Base-by-base conservation (phyloP, 1,140 invertebrate species). In the Drosophila baimaii region DNA sequence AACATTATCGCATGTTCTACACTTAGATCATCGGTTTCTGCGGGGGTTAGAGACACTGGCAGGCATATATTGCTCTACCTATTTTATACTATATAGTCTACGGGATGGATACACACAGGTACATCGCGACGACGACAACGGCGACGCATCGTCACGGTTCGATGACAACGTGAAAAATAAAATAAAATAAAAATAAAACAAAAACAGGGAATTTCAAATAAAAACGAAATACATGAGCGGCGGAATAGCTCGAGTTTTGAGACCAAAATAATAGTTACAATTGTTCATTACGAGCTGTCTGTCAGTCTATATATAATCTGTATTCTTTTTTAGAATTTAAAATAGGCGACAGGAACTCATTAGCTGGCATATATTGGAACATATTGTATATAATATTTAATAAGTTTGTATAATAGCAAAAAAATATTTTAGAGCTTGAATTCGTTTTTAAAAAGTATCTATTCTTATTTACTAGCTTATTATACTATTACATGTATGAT, bases 1-100 rank as follows among this genome's bases (percentile, higher is more conserved):
- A 83, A 83, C 65, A 88, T 88, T 88, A 88, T 88, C 84, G 84
- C 83, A 89, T 88, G 80, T 88, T 88, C 76, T 80, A 88, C 72
- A 88, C 84, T 89, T 88, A 88, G 84, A 88, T 89, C 83, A 89
- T 83, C 80, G 61, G 55, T 47, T 58, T 63, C 64, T 70, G 70
- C 80, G 84, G 83, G 84, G 83, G 79, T 80, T 83, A 71, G 46
- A 77, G 27, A 15, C 8, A 37, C 35, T 37, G 1, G 15, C 35
- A 37, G 35, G 35, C 35, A 35, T 33, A 33, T 33, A 33, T 54
- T 29, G 51, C 51, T 54, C 51, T 54, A 54, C 51, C 51, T 54
- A 54, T 54, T 65, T 52, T 39, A 47, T 35, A 57, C 73, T 44
- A 47, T 62, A 41, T 29, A 37, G 21, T 51, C 17, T 33, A 35